These are phyloP conservation scores for Porites divaricata DNA, from an alignment of 92 coral and sea anemone genomes.

Conservation along the genomic window DNA sequence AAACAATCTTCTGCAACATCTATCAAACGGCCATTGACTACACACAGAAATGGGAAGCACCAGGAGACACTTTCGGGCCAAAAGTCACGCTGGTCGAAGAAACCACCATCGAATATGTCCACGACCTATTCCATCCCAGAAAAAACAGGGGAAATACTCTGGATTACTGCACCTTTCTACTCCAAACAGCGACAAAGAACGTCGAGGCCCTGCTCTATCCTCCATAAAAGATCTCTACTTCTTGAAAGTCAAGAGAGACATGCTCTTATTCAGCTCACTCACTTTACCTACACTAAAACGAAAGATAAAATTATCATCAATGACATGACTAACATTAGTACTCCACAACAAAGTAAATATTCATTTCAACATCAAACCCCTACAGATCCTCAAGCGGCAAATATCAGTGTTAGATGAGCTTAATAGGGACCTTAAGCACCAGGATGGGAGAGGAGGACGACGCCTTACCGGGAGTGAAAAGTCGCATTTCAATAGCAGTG, in stretches of 20 bases:
- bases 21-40: conserved; percentile 59
- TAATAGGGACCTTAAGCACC: no score
- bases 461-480: no score
- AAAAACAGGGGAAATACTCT: conserved; percentile 58
- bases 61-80: conserved; percentile 59
- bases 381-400: conserved; percentile 49
- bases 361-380: conserved; percentile 59
- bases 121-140: conserved; percentile 58
- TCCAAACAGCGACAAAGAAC: conserved; percentile 62
- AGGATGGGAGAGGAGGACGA: no score
- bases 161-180: conserved; percentile 56
- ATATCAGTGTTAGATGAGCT: conserved; percentile 58
- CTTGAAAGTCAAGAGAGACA: conserved; percentile 47
- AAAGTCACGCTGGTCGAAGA: conserved; percentile 54
- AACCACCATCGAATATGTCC: conserved; percentile 51
- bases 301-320: conserved; percentile 50
- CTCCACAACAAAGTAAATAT: conserved; percentile 60
- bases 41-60: conserved; percentile 48
- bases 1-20: conserved; percentile 44
- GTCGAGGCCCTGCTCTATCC: conserved; percentile 59
- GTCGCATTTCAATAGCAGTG: no score
- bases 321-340: conserved; percentile 57
- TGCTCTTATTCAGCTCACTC: conserved; percentile 49
- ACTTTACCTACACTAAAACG: conserved; percentile 54
- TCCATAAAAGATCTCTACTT: conserved; percentile 48